Percentiles rank a stretch among this genome's conserved stretches.
Evolutionary conservation across 2,888 invertebrate genomes (phyloP).

Genomic region (Himalopsyche japonica): DNA sequence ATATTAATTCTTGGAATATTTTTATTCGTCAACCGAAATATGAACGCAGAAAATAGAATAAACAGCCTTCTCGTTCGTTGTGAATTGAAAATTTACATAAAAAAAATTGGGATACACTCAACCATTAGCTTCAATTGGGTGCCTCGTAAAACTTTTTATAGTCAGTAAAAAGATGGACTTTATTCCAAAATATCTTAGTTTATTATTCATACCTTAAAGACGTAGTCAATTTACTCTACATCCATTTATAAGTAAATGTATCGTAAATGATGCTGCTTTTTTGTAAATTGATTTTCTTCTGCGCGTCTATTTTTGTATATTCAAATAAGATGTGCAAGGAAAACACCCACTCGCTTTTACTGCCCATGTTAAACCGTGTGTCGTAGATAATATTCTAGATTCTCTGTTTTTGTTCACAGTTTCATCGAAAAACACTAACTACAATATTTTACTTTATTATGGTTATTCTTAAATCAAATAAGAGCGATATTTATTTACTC

Average conservation of each 20-base stretch:
- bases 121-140: conserved; percentile 12
- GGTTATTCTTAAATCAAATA: no score
- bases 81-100: conserved; percentile 21
- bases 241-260: conserved; percentile 1
- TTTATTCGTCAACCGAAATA: not conserved
- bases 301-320: not conserved
- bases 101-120: not conserved
- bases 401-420: not conserved
- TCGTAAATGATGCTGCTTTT: not conserved
- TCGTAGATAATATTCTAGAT: not conserved
- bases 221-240: conserved; percentile 20
- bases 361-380: not conserved
- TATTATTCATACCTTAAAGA: conserved; percentile 26
- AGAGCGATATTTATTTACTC: no score
- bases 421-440: not conserved
- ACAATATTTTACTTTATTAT: no score
- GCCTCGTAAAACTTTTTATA: conserved; percentile 29
- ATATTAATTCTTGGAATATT: no score
- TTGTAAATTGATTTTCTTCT: not conserved
- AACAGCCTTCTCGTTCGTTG: conserved; percentile 5
- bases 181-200: conserved; percentile 5
- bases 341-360: not conserved
- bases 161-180: conserved; percentile 1
- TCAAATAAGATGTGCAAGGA: not conserved
- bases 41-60: not conserved